Percentiles rank a stretch among this genome's conserved stretches.
phyloP scores from a whole-genome alignment of 2,888 invertebrate species.

The Pilophorus perplexus region DNA sequence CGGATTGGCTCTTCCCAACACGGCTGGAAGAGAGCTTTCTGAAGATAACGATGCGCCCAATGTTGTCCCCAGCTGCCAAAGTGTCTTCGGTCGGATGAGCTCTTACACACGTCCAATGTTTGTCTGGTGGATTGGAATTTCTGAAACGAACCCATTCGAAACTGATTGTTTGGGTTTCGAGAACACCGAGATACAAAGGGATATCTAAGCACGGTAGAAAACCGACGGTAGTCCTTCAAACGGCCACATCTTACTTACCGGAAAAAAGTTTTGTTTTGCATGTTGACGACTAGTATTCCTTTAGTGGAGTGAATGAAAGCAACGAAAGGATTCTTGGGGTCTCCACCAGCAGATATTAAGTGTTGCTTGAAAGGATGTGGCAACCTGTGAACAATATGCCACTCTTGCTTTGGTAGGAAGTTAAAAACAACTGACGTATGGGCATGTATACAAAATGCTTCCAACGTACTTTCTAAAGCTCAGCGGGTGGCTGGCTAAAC shows the following conservation, averaged over 20 bases:
- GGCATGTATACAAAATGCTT: neutral
- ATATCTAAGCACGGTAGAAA: too few relatives aligned
- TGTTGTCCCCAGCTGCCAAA: slow-evolving; percentile 66
- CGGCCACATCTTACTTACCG: too few relatives aligned
- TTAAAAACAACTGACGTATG: neutral
- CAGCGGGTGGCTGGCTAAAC: slow-evolving; percentile 13
- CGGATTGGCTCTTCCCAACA: slow-evolving; percentile 48
- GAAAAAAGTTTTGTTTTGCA: neutral
- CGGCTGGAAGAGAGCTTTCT: slow-evolving; percentile 52
- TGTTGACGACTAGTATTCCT: slow-evolving; percentile 6
- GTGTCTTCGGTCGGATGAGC: slow-evolving; percentile 65
- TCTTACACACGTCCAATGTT: slow-evolving; percentile 60
- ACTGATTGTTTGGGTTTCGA: neutral
- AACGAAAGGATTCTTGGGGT: slow-evolving; percentile 8
- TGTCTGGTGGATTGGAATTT: neutral
- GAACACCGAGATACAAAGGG: too few relatives aligned
- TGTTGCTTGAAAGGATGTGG: slow-evolving; percentile 11
- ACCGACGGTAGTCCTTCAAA: too few relatives aligned
- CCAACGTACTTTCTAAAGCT: slow-evolving; percentile 7
- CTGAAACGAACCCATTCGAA: neutral
- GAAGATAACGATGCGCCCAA: slow-evolving; percentile 61
- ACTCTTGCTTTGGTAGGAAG: neutral
- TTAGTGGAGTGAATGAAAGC: slow-evolving; percentile 7
- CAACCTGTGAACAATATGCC: slow-evolving; percentile 7
- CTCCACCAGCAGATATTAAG: slow-evolving; percentile 18